Evolutionary conservation across 2,888 invertebrate species (phyloP), one percentile per base, ranked within the genome.

Genomic region (Chloroclystis v-ata): DNA sequence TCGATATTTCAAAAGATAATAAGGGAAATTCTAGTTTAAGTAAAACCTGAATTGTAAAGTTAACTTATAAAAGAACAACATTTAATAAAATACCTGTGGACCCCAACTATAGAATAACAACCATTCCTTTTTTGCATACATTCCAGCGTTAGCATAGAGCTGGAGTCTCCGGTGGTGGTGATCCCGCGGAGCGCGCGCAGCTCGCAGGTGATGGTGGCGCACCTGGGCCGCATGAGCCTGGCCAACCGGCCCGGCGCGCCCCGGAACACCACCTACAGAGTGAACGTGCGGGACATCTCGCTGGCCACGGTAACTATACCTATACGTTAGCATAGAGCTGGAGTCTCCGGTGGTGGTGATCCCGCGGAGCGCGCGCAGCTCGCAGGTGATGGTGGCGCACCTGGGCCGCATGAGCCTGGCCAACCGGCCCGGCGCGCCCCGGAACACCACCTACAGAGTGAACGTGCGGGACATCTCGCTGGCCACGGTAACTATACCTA

Each of bases 301-400:
- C 84, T 97, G 20, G 96, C 93, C 69, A 94, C 97, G 16, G 85
- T 83, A n/a, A 60, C 69, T 54, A 7, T 83, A 2, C 1, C 9
- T 11, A 38, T 10, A 12, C 47, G 83, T 97, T 50, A 93, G 94
- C 74, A 89, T 97, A 39, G 90, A 95, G 52, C 86, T 98, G 61
- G 95, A 97, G 75, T 97, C 96, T 40, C 98, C 98, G 0, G 96
- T 98, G 32, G 90, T 98, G 57, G 94, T 98, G 47, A 80, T 98
- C 43, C 97, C 98, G 0, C 90, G 95, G 54, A 90, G 92, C 7
- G 91, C 93, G 24, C 90, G 90, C 59, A 96, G 96, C 75, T 69
- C 92, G 8, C 93, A 96, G 71, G 97, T 97, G 42, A 90, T 97
- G 60, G 95, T 98, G 29, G 96, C 96, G 10, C 97, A 97, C 89